phyloP scores from a whole-genome alignment of 2,113 vertebrate species.

The Leptosomus discolor region DNA sequence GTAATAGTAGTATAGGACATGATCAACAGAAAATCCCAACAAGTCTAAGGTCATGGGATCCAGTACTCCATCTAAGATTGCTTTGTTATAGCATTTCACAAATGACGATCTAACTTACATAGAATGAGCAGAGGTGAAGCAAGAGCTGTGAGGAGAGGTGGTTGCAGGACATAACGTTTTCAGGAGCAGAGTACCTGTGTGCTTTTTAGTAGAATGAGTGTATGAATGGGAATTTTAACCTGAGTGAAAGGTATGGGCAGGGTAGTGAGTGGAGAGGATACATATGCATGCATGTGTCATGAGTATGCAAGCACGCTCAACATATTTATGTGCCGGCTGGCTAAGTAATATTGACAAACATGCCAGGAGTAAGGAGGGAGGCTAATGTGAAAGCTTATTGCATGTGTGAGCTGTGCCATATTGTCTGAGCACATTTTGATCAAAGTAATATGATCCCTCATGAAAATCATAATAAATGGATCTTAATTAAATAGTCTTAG shows the following conservation, averaged over 20 bases:
- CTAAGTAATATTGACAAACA: background rate
- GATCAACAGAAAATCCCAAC: background rate
- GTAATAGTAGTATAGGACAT: background rate
- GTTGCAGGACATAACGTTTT: fast-evolving
- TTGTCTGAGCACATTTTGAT: background rate
- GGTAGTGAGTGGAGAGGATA: background rate
- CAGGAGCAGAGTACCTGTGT: background rate
- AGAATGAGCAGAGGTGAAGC: background rate
- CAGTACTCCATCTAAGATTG: background rate
- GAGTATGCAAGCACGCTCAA: background rate
- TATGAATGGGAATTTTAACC: background rate
- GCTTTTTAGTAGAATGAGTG: background rate
- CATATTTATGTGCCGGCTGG: background rate
- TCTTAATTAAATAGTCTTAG: background rate
- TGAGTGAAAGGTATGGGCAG: background rate
- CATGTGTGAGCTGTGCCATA: background rate
- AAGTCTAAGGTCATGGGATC: background rate
- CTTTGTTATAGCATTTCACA: background rate
- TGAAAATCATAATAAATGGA: background rate
- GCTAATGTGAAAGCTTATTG: background rate
- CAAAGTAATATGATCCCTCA: background rate
- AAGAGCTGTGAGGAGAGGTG: background rate
- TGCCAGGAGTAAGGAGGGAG: background rate
- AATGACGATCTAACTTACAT: background rate
- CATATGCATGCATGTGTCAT: background rate